Conservation (phyloP, 1,140 invertebrate genomes). For the Carcinoscorpius rotundicauda region DNA sequence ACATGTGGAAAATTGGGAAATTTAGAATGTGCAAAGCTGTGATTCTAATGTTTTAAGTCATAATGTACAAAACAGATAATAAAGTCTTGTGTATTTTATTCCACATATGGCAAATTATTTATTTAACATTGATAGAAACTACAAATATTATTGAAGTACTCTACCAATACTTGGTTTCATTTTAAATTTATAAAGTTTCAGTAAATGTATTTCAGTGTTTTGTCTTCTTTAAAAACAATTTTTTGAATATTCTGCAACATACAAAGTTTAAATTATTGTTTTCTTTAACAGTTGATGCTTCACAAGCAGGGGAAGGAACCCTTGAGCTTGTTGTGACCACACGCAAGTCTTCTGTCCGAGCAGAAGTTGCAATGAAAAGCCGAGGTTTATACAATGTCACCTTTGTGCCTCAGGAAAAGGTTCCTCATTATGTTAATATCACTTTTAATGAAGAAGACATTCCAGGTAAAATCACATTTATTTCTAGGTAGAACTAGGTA, state of each 20-base stretch:
- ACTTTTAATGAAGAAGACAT: constrained; percentile 92
- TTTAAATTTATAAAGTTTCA: neutral
- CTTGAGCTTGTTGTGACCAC: constrained; percentile 88
- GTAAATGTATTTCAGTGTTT: neutral
- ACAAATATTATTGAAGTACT: neutral
- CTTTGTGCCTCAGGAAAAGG: constrained; percentile 80
- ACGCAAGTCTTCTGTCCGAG: constrained; percentile 50
- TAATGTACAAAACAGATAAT: too few relatives aligned
- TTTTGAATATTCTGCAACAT: neutral
- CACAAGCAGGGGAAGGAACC: constrained; percentile 88
- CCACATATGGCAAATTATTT: too few relatives aligned
- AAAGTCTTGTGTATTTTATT: too few relatives aligned
- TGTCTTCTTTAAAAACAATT: constrained; percentile 2
- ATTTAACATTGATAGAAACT: neutral
- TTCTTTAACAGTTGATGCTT: constrained; percentile 87
- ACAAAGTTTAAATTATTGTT: constrained; percentile 40
- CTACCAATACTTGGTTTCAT: neutral
- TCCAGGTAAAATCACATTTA: constrained; percentile 40
- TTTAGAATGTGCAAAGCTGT: too few relatives aligned
- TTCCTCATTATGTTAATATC: constrained; percentile 87
- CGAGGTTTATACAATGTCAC: constrained; percentile 91
- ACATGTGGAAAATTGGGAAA: too few relatives aligned
- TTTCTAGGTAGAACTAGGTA: neutral
- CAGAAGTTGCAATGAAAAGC: constrained; percentile 67
- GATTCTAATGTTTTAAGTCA: too few relatives aligned